Percentiles rank a stretch among this genome's conserved stretches.
Evolutionary conservation across 2,113 vertebrate genomes (phyloP).

Genomic region (Amblyornis subalaris): DNA sequence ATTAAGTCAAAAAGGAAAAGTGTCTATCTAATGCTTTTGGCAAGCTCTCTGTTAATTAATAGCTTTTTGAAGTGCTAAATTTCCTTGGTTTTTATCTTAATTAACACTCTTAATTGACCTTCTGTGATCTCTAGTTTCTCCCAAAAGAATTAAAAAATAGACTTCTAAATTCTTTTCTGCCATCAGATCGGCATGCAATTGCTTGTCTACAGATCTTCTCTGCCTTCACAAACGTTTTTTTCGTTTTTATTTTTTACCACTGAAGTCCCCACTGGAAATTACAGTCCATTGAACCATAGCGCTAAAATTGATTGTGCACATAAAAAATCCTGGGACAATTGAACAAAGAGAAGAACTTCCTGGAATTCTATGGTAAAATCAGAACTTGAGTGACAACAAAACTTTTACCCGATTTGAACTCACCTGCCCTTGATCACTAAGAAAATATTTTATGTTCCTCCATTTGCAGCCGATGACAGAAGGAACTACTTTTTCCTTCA

Average conservation of each 20-base stretch:
- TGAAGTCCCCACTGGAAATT: background rate
- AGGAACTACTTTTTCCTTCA: slow-evolving; percentile 28
- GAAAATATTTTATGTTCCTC: slow-evolving; percentile 16
- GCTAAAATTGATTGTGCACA: background rate
- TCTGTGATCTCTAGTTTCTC: slow-evolving; percentile 4
- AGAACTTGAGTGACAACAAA: background rate
- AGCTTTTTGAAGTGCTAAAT: slow-evolving; percentile 2
- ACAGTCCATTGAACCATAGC: background rate
- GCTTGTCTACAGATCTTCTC: background rate
- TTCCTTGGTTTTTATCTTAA: background rate
- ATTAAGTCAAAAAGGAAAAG: background rate
- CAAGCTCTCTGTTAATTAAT: slow-evolving; percentile 3
- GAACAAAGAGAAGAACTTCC: slow-evolving; percentile 32
- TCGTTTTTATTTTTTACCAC: background rate
- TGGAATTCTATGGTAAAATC: slow-evolving; percentile 12
- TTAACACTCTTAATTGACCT: slow-evolving; percentile 45
- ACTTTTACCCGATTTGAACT: background rate
- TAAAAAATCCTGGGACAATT: background rate
- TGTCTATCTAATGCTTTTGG: background rate
- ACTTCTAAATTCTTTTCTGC: background rate
- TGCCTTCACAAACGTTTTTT: background rate
- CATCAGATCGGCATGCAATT: background rate
- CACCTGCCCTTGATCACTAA: slow-evolving; percentile 20
- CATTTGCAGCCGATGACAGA: slow-evolving; percentile 20
- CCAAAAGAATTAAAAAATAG: background rate